Conservation (phyloP, 1,140 invertebrate species). For the Cherax quadricarinatus region DNA sequence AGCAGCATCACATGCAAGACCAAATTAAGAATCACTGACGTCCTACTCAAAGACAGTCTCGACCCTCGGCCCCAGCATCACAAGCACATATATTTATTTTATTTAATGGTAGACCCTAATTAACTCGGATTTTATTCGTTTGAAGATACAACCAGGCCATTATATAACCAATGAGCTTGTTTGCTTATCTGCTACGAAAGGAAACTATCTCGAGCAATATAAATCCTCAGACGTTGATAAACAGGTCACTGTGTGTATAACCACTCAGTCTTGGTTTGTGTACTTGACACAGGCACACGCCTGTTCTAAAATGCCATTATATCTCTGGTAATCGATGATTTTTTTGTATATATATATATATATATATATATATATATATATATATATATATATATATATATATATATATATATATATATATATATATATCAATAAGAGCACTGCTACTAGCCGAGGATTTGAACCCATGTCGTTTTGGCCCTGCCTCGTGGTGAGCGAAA, state of each 20-base stretch:
- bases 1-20: neutral
- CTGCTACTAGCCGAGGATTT: too few species aligned
- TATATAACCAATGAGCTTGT: slow-evolving; percentile 29
- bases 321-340: neutral
- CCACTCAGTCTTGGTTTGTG: slow-evolving; percentile 20
- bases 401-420: too few species aligned
- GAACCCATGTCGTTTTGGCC: too few species aligned
- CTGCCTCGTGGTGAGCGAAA: too few species aligned
- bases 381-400: too few species aligned
- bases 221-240: slow-evolving; percentile 23
- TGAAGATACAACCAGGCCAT: slow-evolving; percentile 19
- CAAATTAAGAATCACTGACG: neutral
- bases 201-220: slow-evolving; percentile 29
- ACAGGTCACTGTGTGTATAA: slow-evolving; percentile 34
- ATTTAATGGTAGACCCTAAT: neutral
- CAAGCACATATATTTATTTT: neutral
- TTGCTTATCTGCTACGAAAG: slow-evolving; percentile 33
- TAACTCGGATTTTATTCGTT: neutral
- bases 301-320: neutral
- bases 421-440: too few species aligned
- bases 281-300: neutral
- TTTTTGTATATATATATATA: neutral
- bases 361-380: too few species aligned
- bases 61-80: neutral
- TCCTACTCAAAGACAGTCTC: neutral